Evolutionary conservation across 2,797 vertebrate genomes (phyloP).

Genomic region (Malurus splendens): DNA sequence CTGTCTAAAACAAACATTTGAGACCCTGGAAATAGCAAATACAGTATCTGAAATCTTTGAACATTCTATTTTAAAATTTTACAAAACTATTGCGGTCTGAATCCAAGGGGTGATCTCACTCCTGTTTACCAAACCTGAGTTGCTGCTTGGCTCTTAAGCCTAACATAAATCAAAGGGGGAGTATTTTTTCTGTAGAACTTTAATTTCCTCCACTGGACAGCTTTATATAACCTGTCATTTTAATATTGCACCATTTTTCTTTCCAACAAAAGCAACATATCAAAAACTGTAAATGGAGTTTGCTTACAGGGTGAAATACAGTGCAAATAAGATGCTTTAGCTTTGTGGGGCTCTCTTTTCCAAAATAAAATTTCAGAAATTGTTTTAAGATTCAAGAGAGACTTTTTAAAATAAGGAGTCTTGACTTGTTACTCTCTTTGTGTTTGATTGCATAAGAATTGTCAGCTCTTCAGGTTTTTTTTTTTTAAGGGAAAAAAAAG

Average conservation of each 20-base stretch:
- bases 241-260: neutral
- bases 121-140: neutral
- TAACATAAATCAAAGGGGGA: neutral
- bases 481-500: neutral
- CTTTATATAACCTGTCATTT: conserved; percentile 22
- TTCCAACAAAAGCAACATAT: neutral
- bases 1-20: neutral
- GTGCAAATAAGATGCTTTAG: neutral
- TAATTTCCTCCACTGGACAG: conserved; percentile 1
- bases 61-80: neutral
- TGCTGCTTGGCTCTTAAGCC: neutral
- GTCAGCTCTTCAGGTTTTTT: conserved; percentile 15
- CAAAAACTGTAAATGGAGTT: neutral
- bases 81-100: neutral
- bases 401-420: neutral
- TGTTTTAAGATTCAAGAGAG: neutral
- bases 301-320: neutral
- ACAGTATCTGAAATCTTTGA: neutral
- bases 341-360: neutral
- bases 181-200: neutral
- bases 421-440: neutral
- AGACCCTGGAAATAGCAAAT: neutral
- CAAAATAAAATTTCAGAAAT: conserved; percentile 25
- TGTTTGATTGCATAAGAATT: conserved; percentile 48
- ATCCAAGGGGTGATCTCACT: neutral